These are phyloP conservation scores for Pelochelys cantorii DNA, from an alignment of 2,797 vertebrate species.

Conservation along the genomic window DNA sequence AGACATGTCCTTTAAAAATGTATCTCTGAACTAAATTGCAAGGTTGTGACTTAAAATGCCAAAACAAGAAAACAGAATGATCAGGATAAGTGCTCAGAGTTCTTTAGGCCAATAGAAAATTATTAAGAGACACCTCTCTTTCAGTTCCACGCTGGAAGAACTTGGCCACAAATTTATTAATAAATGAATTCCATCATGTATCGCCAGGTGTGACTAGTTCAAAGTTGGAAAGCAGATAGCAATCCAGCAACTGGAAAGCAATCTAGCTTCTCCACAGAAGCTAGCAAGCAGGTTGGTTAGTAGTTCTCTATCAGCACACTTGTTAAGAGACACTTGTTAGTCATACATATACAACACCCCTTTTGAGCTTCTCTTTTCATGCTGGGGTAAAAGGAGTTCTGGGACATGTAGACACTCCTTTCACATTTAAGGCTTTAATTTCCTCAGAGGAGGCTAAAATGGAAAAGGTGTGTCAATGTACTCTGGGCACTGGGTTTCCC, in stretches of 20 bases:
- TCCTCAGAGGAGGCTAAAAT: neutral
- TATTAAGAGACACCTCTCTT: fast-evolving
- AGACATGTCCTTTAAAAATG: neutral
- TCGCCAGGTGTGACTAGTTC: neutral
- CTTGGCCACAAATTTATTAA: neutral
- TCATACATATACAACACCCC: no score
- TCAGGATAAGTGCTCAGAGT: neutral
- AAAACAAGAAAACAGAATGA: neutral
- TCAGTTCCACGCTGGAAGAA: neutral
- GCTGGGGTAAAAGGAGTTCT: neutral
- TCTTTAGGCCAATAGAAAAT: neutral
- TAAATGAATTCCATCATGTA: neutral
- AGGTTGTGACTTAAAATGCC: neutral
- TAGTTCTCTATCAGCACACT: neutral
- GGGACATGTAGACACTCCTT: neutral
- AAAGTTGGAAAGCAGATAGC: neutral
- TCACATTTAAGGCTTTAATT: neutral
- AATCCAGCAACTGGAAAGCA: no score
- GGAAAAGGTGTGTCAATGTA: neutral
- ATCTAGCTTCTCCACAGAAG: no score
- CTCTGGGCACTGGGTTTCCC: neutral
- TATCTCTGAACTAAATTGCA: neutral
- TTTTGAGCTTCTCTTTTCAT: neutral
- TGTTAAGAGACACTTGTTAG: neutral
- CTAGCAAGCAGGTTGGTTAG: fast-evolving